A percentile compares a stretch with the other conserved stretches of the same genome.
Evolutionary conservation across 2,888 invertebrate genomes (phyloP).

Genomic region (Drosophila colorata): DNA sequence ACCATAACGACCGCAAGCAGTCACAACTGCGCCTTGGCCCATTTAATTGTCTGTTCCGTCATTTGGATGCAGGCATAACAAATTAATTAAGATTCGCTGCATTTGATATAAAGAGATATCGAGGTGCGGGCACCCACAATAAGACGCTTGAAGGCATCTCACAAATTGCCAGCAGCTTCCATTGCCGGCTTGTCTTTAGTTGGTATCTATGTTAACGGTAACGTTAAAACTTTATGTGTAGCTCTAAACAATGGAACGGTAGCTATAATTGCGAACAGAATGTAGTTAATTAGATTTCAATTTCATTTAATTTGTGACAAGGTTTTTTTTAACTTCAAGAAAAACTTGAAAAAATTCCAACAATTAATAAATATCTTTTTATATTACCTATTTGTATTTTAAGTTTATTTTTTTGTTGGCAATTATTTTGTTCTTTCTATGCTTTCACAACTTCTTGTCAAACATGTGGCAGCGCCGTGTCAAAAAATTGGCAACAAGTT

Average conservation of each 20-base stretch:
- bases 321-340: neutral
- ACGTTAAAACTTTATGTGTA: neutral
- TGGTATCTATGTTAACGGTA: neutral
- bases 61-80: constrained; percentile 37
- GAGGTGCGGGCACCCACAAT: constrained; percentile 1
- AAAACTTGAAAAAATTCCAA: neutral
- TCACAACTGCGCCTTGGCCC: constrained; percentile 20
- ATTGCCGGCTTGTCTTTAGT: neutral
- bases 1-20: constrained; percentile 2
- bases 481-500: neutral
- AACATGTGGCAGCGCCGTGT: neutral
- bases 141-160: neutral
- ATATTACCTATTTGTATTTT: neutral
- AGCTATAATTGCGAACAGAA: neutral
- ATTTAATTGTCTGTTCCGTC: constrained; percentile 38
- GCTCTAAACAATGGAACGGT: constrained; percentile 3
- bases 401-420: neutral
- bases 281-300: neutral
- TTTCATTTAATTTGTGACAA: neutral
- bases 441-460: neutral
- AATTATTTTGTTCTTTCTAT: neutral
- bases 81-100: constrained; percentile 50
- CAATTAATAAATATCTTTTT: neutral
- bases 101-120: constrained; percentile 9
- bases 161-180: constrained; percentile 3